Evolutionary conservation across 2,888 invertebrate genomes (phyloP), one percentile per base, ranked within the genome.

Genomic region (Atrina japonica): DNA sequence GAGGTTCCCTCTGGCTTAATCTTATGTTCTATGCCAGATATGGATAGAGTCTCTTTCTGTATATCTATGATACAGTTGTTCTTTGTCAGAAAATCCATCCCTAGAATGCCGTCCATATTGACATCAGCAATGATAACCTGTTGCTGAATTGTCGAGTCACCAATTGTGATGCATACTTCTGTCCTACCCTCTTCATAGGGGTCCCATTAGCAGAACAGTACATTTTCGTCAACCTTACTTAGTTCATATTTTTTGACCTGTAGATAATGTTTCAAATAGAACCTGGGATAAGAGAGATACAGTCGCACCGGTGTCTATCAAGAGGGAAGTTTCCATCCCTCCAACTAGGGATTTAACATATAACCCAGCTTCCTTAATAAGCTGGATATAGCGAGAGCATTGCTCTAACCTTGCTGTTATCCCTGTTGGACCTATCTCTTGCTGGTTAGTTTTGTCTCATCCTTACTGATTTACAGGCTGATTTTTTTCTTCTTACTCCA

Each of bases 61-160:
- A 52, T 52, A 29, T 52, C 25, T 27, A 52, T 52, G 2, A 52
- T n/a, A 5, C 11, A 11, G 27, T 52, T 29, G 29, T 25, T 25
- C 52, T n/a, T 52, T 11, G 29, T 29, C n/a, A 52, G n/a, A n/a
- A 41, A 43, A 43, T 49, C 50, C 30, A 47, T 16, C 16, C 60
- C 47, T 6, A 60, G 27, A 14, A 60, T 60, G 16, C 60, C 60
- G n/a, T 60, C 60, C 25, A 47, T 47, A 7, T 21, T 60, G 5
- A 60, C 11, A 18, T 60, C 47, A 11, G 60, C 25, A 16, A 60
- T 29, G 11, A 60, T 45, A 7, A 25, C 52, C 7, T 52, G 14
- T 6, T 7, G 27, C 3, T 7, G 6, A 3, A 3, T 21, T 14
- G 52, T 25, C 25, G 6, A 7, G 16, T 25, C 27, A 7, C 25